A percentile compares a stretch with the other conserved stretches of the same genome.
Conservation (phyloP, 2,888 invertebrate genomes). For the Troglohyphantes excavatus region DNA sequence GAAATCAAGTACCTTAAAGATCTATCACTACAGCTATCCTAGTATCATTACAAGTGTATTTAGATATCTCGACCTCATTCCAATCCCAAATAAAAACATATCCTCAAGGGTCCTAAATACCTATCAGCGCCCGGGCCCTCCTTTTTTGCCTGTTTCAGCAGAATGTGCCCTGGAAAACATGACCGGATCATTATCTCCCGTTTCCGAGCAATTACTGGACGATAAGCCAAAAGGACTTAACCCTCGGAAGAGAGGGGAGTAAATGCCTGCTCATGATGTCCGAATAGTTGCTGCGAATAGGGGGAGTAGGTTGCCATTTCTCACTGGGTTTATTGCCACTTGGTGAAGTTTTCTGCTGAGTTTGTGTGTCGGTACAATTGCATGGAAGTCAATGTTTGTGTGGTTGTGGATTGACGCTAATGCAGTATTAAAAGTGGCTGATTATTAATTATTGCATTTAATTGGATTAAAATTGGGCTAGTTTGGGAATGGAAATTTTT, state of each 20-base stretch:
- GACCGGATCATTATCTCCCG: conserved; percentile 49
- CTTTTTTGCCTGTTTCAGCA: conserved; percentile 30
- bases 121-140: conserved; percentile 36
- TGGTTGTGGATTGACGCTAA: too few relatives aligned
- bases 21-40: not conserved
- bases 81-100: not conserved
- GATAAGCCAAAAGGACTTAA: conserved; percentile 25
- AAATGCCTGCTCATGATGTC: not conserved
- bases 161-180: conserved; percentile 34
- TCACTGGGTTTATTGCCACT: not conserved
- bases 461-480: too few relatives aligned
- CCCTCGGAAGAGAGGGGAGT: not conserved
- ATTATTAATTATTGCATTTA: too few relatives aligned
- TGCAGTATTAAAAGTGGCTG: too few relatives aligned
- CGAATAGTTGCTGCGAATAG: not conserved
- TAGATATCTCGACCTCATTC: not conserved
- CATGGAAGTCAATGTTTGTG: too few relatives aligned
- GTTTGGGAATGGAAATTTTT: too few relatives aligned
- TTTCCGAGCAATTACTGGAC: conserved; percentile 47
- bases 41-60: not conserved
- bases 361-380: not conserved
- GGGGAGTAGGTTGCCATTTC: not conserved
- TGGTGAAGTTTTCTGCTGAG: not conserved
- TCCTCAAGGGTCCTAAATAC: not conserved
- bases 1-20: too few relatives aligned